Evolutionary conservation across 2,113 vertebrate species (phyloP), one percentile per base, ranked within the genome.

Genomic region (Gorsachius goisagi): DNA sequence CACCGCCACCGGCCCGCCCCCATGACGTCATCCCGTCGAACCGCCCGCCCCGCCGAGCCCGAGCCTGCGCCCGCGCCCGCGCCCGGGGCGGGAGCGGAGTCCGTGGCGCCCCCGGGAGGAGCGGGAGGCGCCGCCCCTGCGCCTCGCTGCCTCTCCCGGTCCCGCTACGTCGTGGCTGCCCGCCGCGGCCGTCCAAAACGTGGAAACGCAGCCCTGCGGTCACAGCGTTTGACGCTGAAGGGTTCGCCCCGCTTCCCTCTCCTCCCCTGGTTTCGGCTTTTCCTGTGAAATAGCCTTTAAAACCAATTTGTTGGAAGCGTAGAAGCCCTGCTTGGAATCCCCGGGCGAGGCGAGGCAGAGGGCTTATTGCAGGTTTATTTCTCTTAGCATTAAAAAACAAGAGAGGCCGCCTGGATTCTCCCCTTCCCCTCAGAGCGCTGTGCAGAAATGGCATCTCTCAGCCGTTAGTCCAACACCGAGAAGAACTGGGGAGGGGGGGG

Each of bases 21-120:
- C 97, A 95, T 98, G 97, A 97, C 92, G 97, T 98, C 97, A 98
- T 97, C 92, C 62, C 55, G 93, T 88, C 83, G 20, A 5, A 14
- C 59, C 15, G 44, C 44, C 77, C 52, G 74, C n/a, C n/a, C n/a
- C n/a, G n/a, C 37, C 37, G 37, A 39, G 17, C 56, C 24, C 49
- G 37, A 39, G 19, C 45, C 45, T 17, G 45, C 3, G 47, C 47
- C 19, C 47, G 47, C 9, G 47, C 20, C 20, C 4, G 47, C 10
- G 10, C 27, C 68, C 21, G 66, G 66, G 35, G n/a, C 68, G 41
- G 41, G 11, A 44, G 41, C 12, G 68, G 50, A 9, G 14, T 19
- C 6, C 6, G 45, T 18, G 45, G 45, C 45, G 45, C 45, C 45
- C 52, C 22, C 9, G 28, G 39, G 32, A 2, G 3, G 12, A 11